These are phyloP conservation scores for Taurulus bubalis DNA, from an alignment of 2,113 vertebrate genomes.

Conservation along the genomic window DNA sequence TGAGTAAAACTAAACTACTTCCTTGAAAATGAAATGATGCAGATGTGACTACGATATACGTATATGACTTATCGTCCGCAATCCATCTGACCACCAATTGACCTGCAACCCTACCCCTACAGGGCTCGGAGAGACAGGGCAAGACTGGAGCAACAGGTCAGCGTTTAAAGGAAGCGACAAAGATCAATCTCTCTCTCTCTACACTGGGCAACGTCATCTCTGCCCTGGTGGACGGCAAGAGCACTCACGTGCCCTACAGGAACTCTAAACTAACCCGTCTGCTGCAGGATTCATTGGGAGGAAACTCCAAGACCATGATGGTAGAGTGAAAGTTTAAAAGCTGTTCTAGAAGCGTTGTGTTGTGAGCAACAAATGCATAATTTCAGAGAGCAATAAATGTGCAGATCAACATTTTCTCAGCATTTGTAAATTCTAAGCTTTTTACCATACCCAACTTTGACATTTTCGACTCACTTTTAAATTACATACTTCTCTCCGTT, in stretches of 20 bases:
- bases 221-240: slow-evolving; percentile 98
- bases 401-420: background rate
- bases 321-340: slow-evolving; percentile 73
- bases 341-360: background rate
- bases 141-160: slow-evolving; percentile 99
- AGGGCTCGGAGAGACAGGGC: slow-evolving; percentile 98
- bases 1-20: background rate
- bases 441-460: background rate
- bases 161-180: slow-evolving; percentile 97
- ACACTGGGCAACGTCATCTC: slow-evolving; percentile 99
- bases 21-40: background rate
- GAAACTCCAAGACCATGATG: slow-evolving; percentile 99
- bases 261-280: slow-evolving; percentile 98
- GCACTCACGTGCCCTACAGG: slow-evolving; percentile 97
- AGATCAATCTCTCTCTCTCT: slow-evolving; percentile 98
- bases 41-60: background rate
- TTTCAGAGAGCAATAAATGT: slow-evolving; percentile 10
- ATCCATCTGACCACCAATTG: background rate
- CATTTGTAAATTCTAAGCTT: slow-evolving; percentile 1
- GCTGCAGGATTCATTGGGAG: slow-evolving; percentile 96
- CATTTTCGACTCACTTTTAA: slow-evolving; percentile 7
- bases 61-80: background rate
- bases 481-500: slow-evolving; percentile 5
- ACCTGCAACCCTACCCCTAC: background rate
- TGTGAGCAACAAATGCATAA: background rate